Evolutionary conservation across 1,140 invertebrate genomes (phyloP).

Genomic region (Drosophila nasuta): DNA sequence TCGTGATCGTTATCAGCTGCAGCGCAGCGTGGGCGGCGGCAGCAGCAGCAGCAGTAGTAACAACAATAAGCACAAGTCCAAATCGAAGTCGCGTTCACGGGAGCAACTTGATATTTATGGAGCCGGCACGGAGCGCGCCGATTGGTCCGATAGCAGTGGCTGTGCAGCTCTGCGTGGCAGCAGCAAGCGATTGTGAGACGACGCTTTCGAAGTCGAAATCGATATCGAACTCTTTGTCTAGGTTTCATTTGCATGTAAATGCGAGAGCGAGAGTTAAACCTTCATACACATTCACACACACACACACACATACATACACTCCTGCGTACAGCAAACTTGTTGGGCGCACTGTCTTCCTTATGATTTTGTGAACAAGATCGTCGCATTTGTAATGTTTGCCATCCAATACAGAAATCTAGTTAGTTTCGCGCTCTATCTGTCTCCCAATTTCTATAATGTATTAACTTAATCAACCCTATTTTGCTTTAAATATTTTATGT

Average conservation of each 20-base stretch:
- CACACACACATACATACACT: neutral
- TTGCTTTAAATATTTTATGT: slow-evolving; percentile 76
- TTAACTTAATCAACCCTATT: slow-evolving; percentile 15
- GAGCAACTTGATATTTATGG: slow-evolving; percentile 71
- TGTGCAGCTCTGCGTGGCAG: slow-evolving; percentile 26
- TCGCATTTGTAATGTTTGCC: slow-evolving; percentile 75
- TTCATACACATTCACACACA: slow-evolving; percentile 4
- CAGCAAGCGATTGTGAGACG: slow-evolving; percentile 68
- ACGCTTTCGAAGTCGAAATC: neutral
- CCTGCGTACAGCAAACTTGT: neutral
- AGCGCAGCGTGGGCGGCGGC: slow-evolving; percentile 33
- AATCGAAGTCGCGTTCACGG: slow-evolving; percentile 63
- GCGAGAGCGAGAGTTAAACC: neutral
- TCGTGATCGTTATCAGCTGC: slow-evolving; percentile 55
- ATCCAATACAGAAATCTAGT: slow-evolving; percentile 58
- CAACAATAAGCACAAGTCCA: slow-evolving; percentile 66
- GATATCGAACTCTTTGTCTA: slow-evolving; percentile 69
- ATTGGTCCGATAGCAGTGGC: slow-evolving; percentile 68
- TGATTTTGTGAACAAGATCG: slow-evolving; percentile 47
- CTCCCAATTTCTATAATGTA: slow-evolving; percentile 2
- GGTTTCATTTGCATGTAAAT: slow-evolving; percentile 24
- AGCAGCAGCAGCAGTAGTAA: slow-evolving; percentile 60
- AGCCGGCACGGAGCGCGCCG: slow-evolving; percentile 50
- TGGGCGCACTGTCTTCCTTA: slow-evolving; percentile 32
- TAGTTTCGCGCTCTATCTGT: slow-evolving; percentile 19